Percentiles rank a stretch among this genome's conserved stretches.
phyloP scores from a whole-genome alignment of 2,113 vertebrate species.

The Macquaria australasica region DNA sequence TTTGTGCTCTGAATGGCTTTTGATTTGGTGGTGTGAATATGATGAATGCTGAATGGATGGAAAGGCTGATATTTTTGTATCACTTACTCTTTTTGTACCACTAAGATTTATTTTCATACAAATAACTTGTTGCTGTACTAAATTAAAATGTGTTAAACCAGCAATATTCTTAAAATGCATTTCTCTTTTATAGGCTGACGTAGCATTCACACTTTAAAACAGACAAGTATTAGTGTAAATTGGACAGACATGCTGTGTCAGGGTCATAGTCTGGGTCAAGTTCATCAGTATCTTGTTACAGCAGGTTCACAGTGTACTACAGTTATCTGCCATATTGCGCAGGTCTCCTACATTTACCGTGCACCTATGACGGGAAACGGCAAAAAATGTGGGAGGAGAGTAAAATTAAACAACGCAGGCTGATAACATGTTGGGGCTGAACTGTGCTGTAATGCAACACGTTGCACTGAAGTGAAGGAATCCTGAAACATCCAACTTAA shows the following conservation, averaged over 20 bases:
- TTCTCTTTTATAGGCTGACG: not conserved
- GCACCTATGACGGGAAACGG: not conserved
- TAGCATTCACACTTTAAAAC: too few relatives aligned
- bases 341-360: not conserved
- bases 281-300: not conserved
- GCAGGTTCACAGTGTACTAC: not conserved
- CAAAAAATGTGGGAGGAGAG: conserved; percentile 6
- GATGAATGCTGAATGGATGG: conserved; percentile 44
- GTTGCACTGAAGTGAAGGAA: conserved; percentile 11
- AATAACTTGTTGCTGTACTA: conserved; percentile 15
- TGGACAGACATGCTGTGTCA: not conserved
- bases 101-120: conserved; percentile 70
- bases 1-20: conserved; percentile 19
- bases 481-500: not conserved
- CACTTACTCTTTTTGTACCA: conserved; percentile 1
- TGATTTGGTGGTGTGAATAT: conserved; percentile 11
- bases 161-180: not conserved
- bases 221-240: not conserved
- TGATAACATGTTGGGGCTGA: conserved; percentile 21
- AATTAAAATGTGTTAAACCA: conserved; percentile 47
- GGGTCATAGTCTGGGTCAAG: not conserved
- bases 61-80: conserved; percentile 53
- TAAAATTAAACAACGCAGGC: not conserved
- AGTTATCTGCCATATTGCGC: not conserved
- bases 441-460: conserved; percentile 6